These are phyloP conservation scores for Semicossyphus pulcher DNA, from an alignment of 2,113 vertebrate species.

Conservation along the genomic window DNA sequence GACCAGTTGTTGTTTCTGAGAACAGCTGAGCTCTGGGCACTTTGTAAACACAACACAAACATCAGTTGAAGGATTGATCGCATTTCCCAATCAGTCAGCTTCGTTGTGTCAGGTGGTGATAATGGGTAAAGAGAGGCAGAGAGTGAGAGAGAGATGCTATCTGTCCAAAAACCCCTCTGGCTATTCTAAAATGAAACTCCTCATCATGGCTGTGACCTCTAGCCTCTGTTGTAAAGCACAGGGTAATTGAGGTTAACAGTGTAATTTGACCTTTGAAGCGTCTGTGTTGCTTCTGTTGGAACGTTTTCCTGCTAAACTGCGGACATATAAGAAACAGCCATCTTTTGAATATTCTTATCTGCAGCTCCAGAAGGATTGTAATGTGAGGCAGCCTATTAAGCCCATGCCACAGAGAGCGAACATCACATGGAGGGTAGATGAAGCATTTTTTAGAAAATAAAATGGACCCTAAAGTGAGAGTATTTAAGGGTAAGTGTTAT, in stretches of 20 bases:
- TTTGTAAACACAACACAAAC: constrained; percentile 29
- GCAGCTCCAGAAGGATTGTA: constrained; percentile 42
- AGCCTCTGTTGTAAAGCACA: constrained; percentile 45
- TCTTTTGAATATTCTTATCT: constrained; percentile 68
- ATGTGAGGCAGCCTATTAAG: constrained; percentile 41
- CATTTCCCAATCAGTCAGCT: neutral
- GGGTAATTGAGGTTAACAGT: constrained; percentile 77
- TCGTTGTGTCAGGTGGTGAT: constrained; percentile 11
- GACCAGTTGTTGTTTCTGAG: neutral
- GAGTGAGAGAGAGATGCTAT: constrained; percentile 31
- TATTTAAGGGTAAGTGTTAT: neutral
- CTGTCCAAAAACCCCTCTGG: constrained; percentile 58
- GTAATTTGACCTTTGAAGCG: constrained; percentile 60
- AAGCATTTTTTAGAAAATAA: constrained; percentile 20
- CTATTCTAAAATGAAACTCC: constrained; percentile 56
- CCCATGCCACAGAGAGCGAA: constrained; percentile 13
- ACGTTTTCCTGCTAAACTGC: constrained; percentile 38
- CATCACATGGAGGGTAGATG: constrained; percentile 15
- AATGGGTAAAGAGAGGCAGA: neutral
- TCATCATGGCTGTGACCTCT: constrained; percentile 59
- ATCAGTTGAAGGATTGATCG: constrained; percentile 20
- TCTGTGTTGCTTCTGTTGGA: constrained; percentile 30
- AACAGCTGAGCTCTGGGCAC: constrained; percentile 1
- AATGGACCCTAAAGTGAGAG: constrained; percentile 29
- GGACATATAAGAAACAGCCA: constrained; percentile 28